Evolutionary conservation across 1,140 invertebrate genomes (phyloP), one percentile per base, ranked within the genome.

Genomic region (Gryon sp.): DNA sequence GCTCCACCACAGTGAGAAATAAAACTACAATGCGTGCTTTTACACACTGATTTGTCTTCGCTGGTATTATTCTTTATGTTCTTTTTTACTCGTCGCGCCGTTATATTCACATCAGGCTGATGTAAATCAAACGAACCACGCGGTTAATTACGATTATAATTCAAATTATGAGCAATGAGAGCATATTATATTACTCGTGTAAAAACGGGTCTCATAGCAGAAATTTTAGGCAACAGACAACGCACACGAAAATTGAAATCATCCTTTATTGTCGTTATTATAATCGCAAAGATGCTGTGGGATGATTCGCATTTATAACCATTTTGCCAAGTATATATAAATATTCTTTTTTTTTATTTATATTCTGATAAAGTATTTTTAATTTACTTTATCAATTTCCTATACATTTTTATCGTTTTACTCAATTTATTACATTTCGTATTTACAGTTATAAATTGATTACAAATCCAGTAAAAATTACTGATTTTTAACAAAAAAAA

Each of bases 111-210:
- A 48, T 63, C 40, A 5, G 34, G 11, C 32, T 12, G 34, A 50
- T 50, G 50, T 73, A 65, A 74, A 65, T 65, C 59, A 65, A 63
- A 55, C 26, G 40, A 73, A 63, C 26, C 24, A 52, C 48, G 26
- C 24, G 48, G 32, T 57, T 73, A 73, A 73, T 73, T 73, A 57
- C 34, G 41, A 73, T 73, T 57, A 73, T 63, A 59, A 65, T 73
- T 73, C 55, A 46, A 62, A 62, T 43, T 46, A n/a, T n/a, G 24
- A 16, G 22, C 38, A 18, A 18, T 1, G 18, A 45, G 34, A 32
- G 43, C 40, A 45, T 26, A 53, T 60, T 43, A 34, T 45, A n/a
- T 43, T 52, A 43, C 30, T 26, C n/a, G n/a, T n/a, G n/a, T n/a
- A 50, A 32, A 59, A 69, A 57, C 45, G 28, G 52, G 26, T 14